These are phyloP conservation scores for Hyphantria cunea DNA, from an alignment of 1,140 invertebrate genomes.

Conservation along the genomic window DNA sequence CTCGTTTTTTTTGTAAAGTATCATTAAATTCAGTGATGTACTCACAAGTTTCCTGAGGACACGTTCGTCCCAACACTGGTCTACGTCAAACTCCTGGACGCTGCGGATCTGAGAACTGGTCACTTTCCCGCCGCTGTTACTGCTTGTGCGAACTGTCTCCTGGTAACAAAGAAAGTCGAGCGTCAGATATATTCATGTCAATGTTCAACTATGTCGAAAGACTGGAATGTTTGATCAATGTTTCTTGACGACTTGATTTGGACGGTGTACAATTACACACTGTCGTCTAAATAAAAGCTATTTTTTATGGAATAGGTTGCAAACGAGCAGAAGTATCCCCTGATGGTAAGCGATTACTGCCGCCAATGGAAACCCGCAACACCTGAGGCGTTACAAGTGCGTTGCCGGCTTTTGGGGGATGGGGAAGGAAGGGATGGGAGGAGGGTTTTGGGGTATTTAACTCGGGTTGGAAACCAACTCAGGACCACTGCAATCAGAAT, in stretches of 20 bases:
- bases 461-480: too few relatives aligned
- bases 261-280: background rate
- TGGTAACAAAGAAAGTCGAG: constrained; percentile 42
- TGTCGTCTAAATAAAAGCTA: too few relatives aligned
- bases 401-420: too few relatives aligned
- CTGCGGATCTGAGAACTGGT: constrained; percentile 56
- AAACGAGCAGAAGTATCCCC: too few relatives aligned
- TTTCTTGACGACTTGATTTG: background rate
- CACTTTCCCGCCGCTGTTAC: constrained; percentile 56
- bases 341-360: too few relatives aligned
- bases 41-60: constrained; percentile 87
- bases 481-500: too few relatives aligned
- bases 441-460: too few relatives aligned
- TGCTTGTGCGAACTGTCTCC: constrained; percentile 69
- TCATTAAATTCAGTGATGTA: constrained; percentile 15
- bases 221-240: background rate
- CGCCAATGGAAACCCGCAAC: too few relatives aligned
- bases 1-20: too few relatives aligned
- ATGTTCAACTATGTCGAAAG: background rate
- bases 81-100: constrained; percentile 83
- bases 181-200: background rate
- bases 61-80: constrained; percentile 89
- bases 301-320: too few relatives aligned
- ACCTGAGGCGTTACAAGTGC: too few relatives aligned
- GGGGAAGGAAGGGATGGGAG: too few relatives aligned